phyloP scores from a whole-genome alignment of 30 jellyfish, hydroid and myxozoan genomes.

The Aurelia coerulea region DNA sequence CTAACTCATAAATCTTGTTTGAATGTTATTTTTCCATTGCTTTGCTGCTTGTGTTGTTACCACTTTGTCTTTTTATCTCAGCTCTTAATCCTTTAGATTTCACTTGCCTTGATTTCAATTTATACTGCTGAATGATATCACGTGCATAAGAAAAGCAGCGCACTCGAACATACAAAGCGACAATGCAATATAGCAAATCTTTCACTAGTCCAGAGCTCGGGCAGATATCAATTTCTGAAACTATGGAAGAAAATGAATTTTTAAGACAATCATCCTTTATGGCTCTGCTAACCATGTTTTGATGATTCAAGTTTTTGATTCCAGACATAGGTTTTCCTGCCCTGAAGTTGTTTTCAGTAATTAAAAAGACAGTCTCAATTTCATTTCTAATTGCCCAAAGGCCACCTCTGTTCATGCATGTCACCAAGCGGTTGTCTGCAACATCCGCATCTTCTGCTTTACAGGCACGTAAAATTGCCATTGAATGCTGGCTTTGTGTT shows the following conservation, averaged over 20 bases:
- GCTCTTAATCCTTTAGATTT: conserved; percentile 17
- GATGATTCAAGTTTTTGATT: not conserved
- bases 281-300: conserved; percentile 6
- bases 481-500: conserved; percentile 12
- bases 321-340: conserved; percentile 18
- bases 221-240: conserved; percentile 18
- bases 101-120: conserved; percentile 16
- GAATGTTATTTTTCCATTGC: not conserved
- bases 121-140: conserved; percentile 19
- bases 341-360: conserved; percentile 3
- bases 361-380: conserved; percentile 2
- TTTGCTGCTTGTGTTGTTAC: not conserved
- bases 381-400: conserved; percentile 9
- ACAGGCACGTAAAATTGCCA: conserved; percentile 22
- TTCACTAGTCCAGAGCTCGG: conserved; percentile 18
- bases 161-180: conserved; percentile 28
- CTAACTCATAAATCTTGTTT: too few species aligned
- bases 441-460: conserved; percentile 29
- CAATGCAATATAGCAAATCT: conserved; percentile 14
- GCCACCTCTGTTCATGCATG: conserved; percentile 30
- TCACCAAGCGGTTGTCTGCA: conserved; percentile 10
- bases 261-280: conserved; percentile 11
- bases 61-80: conserved; percentile 15
- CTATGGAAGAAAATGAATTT: not conserved
- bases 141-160: conserved; percentile 42